phyloP scores from a whole-genome alignment of 2,797 vertebrate genomes.

The Rhabdophis nuchalis region DNA sequence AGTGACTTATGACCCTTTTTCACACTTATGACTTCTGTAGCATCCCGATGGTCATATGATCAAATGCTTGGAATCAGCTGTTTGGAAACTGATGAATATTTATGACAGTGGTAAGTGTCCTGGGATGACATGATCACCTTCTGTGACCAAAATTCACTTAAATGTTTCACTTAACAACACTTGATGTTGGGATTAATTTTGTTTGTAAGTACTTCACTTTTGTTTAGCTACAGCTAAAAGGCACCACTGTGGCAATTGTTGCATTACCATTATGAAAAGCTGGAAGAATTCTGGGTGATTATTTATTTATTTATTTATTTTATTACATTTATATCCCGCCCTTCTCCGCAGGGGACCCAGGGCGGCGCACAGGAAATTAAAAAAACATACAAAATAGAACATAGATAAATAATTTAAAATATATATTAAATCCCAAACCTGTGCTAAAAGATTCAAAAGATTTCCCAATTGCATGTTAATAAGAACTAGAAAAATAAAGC shows the following conservation, averaged over 20 bases:
- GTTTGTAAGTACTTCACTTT: not conserved
- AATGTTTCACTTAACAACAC: not conserved
- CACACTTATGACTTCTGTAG: not conserved
- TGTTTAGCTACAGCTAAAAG: not conserved
- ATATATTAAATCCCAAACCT: too few relatives aligned
- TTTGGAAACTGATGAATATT: not conserved
- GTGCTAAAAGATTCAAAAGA: too few relatives aligned
- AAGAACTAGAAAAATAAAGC: not conserved
- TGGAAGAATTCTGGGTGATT: too few relatives aligned
- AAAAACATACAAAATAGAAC: too few relatives aligned
- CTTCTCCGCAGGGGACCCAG: too few relatives aligned
- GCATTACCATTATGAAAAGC: fast-evolving
- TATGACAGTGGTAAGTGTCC: not conserved
- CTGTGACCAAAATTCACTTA: not conserved
- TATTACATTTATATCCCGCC: too few relatives aligned
- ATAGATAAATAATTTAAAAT: too few relatives aligned
- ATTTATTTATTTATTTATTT: too few relatives aligned
- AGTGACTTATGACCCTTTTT: not conserved
- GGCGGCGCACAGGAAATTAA: too few relatives aligned
- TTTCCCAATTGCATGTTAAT: not conserved
- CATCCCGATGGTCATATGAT: not conserved
- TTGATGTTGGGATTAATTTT: not conserved
- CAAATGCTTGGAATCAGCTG: not conserved
- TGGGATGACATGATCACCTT: not conserved
- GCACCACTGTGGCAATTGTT: not conserved